Evolutionary conservation across 92 coral and sea anemone genomes (phyloP).

Genomic region (Porites divaricata): DNA sequence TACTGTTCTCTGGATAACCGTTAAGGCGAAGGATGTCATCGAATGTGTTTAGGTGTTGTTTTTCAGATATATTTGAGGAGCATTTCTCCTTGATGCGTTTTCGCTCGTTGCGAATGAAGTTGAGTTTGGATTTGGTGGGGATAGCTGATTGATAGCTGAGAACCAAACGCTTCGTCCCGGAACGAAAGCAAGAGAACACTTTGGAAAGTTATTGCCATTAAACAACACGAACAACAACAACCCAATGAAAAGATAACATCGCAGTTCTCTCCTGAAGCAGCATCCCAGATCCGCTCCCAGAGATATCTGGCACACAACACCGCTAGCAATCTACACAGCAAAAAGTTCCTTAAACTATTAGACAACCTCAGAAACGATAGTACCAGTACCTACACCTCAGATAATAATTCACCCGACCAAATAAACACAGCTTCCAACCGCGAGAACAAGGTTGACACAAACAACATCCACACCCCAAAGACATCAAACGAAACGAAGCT

Average conservation of each 20-base stretch:
- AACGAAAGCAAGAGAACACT: slow-evolving; percentile 43
- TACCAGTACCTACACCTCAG: slow-evolving; percentile 3
- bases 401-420: background rate
- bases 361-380: slow-evolving; percentile 15
- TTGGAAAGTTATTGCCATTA: slow-evolving; percentile 30
- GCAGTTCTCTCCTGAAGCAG: slow-evolving; percentile 26
- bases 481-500: slow-evolving; percentile 15
- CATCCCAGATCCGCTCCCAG: slow-evolving; percentile 1
- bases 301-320: slow-evolving; percentile 51
- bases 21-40: too few species aligned
- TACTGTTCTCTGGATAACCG: too few species aligned
- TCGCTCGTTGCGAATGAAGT: too few species aligned
- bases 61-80: too few species aligned
- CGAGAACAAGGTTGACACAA: background rate
- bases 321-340: slow-evolving; percentile 40
- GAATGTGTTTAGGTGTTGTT: too few species aligned
- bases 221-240: slow-evolving; percentile 28
- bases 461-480: slow-evolving; percentile 4
- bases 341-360: slow-evolving; percentile 16
- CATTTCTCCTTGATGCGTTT: too few species aligned
- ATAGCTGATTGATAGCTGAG: too few species aligned
- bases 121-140: too few species aligned
- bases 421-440: slow-evolving; percentile 3
- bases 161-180: slow-evolving; percentile 41
- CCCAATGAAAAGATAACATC: slow-evolving; percentile 26